Evolutionary conservation across 2,797 vertebrate genomes (phyloP).

Genomic region (Emydoidea blandingii): DNA sequence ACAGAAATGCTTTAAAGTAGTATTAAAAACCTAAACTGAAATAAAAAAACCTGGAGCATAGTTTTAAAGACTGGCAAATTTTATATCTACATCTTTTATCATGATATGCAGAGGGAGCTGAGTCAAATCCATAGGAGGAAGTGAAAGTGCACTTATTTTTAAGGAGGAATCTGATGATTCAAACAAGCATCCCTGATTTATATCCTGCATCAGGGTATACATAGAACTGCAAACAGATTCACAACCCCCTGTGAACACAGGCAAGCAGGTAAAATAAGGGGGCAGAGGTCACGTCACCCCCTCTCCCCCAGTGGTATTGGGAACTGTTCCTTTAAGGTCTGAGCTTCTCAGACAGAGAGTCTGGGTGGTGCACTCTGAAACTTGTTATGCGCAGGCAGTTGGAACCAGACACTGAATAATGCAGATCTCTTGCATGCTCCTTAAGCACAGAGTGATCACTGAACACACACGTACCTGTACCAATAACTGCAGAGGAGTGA

Average conservation of each 20-base stretch:
- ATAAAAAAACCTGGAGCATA: not conserved
- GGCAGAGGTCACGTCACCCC: not conserved
- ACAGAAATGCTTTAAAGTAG: not conserved
- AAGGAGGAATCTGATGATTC: not conserved
- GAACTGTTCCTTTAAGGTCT: not conserved
- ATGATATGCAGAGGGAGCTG: not conserved
- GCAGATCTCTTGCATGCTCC: not conserved
- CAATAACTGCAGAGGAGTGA: slow-evolving; percentile 6
- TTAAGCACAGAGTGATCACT: not conserved
- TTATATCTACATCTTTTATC: not conserved
- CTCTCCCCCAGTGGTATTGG: not conserved
- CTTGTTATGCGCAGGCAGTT: not conserved
- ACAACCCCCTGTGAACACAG: not conserved
- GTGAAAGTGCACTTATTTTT: not conserved
- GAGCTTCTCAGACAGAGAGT: not conserved
- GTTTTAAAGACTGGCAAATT: slow-evolving; percentile 3
- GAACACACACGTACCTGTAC: not conserved
- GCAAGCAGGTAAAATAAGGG: not conserved
- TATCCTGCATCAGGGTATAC: not conserved
- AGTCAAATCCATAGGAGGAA: slow-evolving; percentile 1
- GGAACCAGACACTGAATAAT: not conserved
- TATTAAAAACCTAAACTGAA: not conserved
- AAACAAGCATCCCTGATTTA: slow-evolving; percentile 1
- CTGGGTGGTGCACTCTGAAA: not conserved
- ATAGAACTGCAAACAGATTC: not conserved